Conservation (phyloP, 2,113 vertebrate genomes). For the Monarcha castaneiventris region DNA sequence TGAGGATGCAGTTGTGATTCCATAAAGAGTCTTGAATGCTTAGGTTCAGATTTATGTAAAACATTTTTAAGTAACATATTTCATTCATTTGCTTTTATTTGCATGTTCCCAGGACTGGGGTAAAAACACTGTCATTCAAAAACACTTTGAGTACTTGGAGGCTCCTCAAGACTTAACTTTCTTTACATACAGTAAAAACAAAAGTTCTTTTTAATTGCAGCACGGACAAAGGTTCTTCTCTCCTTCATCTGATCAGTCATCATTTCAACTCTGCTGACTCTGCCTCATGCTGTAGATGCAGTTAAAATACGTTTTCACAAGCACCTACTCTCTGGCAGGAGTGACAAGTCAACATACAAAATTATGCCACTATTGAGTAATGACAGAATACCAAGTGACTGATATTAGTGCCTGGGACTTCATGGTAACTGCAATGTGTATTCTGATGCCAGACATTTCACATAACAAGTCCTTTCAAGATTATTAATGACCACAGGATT, state of each 20-base stretch:
- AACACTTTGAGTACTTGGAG: background rate
- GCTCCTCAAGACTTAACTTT: background rate
- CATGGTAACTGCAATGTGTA: background rate
- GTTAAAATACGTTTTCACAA: slow-evolving; percentile 33
- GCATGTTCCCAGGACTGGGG: background rate
- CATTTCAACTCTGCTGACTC: background rate
- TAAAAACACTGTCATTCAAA: background rate
- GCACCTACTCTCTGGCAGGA: background rate
- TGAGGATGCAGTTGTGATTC: background rate
- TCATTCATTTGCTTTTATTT: background rate
- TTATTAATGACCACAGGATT: background rate
- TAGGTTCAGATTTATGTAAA: background rate
- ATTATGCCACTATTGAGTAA: background rate
- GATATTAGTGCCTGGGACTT: slow-evolving; percentile 5
- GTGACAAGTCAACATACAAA: slow-evolving; percentile 4
- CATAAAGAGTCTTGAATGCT: background rate
- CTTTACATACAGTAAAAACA: background rate
- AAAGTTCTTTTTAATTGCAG: background rate
- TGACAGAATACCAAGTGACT: background rate
- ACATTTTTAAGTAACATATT: background rate
- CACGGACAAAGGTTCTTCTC: background rate
- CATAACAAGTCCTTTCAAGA: slow-evolving; percentile 9
- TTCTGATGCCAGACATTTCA: background rate
- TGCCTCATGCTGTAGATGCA: background rate
- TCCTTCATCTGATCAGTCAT: background rate